Percentiles rank a stretch among this genome's conserved stretches.
Evolutionary conservation across 2,888 invertebrate species (phyloP).

Genomic region (Drosophila suboccidentalis): DNA sequence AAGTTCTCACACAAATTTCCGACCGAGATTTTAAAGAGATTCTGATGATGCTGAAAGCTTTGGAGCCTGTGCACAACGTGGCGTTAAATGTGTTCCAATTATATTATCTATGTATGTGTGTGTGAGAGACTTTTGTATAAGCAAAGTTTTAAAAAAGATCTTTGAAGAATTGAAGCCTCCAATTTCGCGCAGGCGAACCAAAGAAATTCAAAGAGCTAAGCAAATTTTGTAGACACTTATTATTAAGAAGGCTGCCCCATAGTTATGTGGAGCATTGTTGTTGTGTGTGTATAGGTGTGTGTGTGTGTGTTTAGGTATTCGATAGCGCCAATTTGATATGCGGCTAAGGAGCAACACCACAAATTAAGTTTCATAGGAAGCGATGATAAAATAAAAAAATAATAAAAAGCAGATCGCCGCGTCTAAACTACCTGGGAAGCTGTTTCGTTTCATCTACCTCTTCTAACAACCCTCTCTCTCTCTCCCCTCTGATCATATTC

Average conservation of each 20-base stretch:
- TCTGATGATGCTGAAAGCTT: slow-evolving; percentile 42
- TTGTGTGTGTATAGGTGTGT: slow-evolving; percentile 21
- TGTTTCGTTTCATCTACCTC: slow-evolving; percentile 17
- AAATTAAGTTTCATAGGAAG: slow-evolving; percentile 79
- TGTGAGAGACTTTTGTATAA: slow-evolving; percentile 23
- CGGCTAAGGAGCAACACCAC: slow-evolving; percentile 60
- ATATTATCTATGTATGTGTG: slow-evolving; percentile 27
- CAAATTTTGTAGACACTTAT: slow-evolving; percentile 65
- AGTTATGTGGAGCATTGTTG: slow-evolving; percentile 65
- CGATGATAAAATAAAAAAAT: slow-evolving; percentile 20
- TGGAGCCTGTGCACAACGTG: slow-evolving; percentile 39
- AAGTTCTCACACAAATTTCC: slow-evolving; percentile 77
- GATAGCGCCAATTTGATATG: slow-evolving; percentile 80
- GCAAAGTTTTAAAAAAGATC: slow-evolving; percentile 48
- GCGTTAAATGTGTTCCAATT: slow-evolving; percentile 76
- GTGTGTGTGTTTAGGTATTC: slow-evolving; percentile 54
- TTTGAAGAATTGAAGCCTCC: slow-evolving; percentile 70
- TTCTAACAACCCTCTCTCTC: not conserved
- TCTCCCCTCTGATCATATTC: not conserved
- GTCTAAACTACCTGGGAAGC: slow-evolving; percentile 61
- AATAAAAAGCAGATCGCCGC: slow-evolving; percentile 12
- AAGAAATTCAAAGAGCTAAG: slow-evolving; percentile 66
- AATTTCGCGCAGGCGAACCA: slow-evolving; percentile 63
- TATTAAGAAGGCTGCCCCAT: slow-evolving; percentile 64
- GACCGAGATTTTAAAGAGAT: slow-evolving; percentile 38